Conservation (phyloP, 1,140 invertebrate species). For the Cydia pomonella region DNA sequence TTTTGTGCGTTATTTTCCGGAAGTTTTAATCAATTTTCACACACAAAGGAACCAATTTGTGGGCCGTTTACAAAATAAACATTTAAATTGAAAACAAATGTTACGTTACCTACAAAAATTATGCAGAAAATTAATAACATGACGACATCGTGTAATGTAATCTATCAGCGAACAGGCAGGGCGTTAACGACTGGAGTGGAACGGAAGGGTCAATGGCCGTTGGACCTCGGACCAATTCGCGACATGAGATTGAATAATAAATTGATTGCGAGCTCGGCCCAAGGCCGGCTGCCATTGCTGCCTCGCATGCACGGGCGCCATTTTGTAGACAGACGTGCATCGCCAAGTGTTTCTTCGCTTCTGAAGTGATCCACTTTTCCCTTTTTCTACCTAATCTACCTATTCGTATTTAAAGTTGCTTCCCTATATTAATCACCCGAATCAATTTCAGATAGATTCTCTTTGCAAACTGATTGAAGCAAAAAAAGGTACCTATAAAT, state of each 20-base stretch:
- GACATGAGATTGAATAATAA: conserved; percentile 81
- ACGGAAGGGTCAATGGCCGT: conserved; percentile 66
- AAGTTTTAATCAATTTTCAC: conserved; percentile 14
- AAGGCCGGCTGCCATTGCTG: conserved; percentile 74
- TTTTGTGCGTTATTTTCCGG: conserved; percentile 26
- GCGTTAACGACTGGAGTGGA: conserved; percentile 59
- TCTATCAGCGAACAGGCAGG: conserved; percentile 49
- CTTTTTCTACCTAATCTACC: conserved; percentile 19
- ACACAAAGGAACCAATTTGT: conserved; percentile 26
- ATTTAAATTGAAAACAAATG: background rate
- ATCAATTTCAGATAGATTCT: background rate
- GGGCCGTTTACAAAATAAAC: background rate
- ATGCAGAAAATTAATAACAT: conserved; percentile 40
- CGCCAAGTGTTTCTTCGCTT: conserved; percentile 44
- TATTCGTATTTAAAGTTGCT: conserved; percentile 26
- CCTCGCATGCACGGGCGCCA: conserved; percentile 57
- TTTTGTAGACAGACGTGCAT: conserved; percentile 64
- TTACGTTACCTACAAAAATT: conserved; percentile 16
- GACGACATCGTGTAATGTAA: conserved; percentile 50
- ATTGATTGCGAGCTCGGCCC: conserved; percentile 74
- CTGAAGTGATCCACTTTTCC: conserved; percentile 44
- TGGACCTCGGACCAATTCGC: conserved; percentile 79
- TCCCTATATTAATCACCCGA: background rate
- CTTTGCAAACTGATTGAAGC: too few species aligned
- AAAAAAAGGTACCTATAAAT: too few species aligned